phyloP scores from a whole-genome alignment of 1,140 invertebrate genomes.

The Oryctes rhinoceros region DNA sequence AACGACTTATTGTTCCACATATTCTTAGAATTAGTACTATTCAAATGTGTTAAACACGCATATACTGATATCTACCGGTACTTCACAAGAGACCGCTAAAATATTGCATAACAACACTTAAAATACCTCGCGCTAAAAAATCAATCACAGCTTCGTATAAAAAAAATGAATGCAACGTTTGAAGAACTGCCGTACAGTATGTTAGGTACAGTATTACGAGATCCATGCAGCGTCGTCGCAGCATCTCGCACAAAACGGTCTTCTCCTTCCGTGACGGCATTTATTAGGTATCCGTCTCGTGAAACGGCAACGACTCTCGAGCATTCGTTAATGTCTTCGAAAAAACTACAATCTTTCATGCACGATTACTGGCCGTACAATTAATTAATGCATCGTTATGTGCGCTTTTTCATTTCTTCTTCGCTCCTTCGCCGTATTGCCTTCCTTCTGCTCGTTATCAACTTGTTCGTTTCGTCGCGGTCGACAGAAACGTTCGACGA shows the following conservation, averaged over 20 bases:
- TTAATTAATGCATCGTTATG: constrained; percentile 33
- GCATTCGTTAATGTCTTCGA: constrained; percentile 28
- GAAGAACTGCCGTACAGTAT: not conserved
- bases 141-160: not conserved
- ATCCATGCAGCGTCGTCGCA: not conserved
- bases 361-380: constrained; percentile 27
- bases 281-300: constrained; percentile 19
- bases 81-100: not conserved
- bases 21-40: not conserved
- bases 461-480: constrained; percentile 28
- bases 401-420: constrained; percentile 13
- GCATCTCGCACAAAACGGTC: constrained; percentile 16
- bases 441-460: not conserved
- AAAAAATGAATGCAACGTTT: constrained; percentile 6
- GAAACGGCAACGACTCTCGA: constrained; percentile 27
- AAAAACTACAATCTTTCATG: constrained; percentile 35
- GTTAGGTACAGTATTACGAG: not conserved
- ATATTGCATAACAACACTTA: not conserved
- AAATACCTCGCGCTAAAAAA: not conserved
- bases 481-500: not conserved
- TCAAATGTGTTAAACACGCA: not conserved
- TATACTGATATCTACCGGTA: not conserved
- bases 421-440: not conserved
- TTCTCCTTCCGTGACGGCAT: constrained; percentile 27
- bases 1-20: too few relatives aligned